Evolutionary conservation across 2,113 vertebrate species (phyloP).

Genomic region (Peromyscus polionotus): DNA sequence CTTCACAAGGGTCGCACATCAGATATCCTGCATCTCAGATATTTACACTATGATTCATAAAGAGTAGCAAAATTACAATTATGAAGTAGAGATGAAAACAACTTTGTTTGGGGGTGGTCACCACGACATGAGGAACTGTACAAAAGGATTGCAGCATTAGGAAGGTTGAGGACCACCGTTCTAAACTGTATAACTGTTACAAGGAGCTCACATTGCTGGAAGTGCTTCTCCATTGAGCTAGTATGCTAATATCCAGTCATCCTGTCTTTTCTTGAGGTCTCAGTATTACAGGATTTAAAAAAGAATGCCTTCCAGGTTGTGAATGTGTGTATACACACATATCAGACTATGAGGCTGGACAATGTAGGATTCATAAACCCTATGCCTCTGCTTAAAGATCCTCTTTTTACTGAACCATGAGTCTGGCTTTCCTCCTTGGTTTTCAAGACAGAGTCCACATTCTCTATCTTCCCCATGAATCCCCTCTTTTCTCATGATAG

Average conservation of each 20-base stretch:
- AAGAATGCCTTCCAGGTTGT: not conserved
- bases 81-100: not conserved
- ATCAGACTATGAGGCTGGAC: too few species aligned
- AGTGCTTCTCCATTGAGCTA: not conserved
- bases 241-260: not conserved
- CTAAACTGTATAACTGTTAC: not conserved
- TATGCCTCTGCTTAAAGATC: not conserved
- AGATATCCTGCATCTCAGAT: not conserved
- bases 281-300: not conserved
- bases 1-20: not conserved
- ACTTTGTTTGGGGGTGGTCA: not conserved
- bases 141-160: not conserved
- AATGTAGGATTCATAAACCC: not conserved
- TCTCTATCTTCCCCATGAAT: not conserved
- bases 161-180: not conserved
- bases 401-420: not conserved
- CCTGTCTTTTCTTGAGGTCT: not conserved
- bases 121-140: not conserved
- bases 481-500: not conserved
- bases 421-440: not conserved
- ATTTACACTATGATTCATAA: not conserved
- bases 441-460: not conserved
- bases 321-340: not conserved
- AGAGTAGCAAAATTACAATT: not conserved
- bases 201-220: not conserved